Evolutionary conservation across 1,140 invertebrate species (phyloP).

Genomic region (Zaprionus davidi): DNA sequence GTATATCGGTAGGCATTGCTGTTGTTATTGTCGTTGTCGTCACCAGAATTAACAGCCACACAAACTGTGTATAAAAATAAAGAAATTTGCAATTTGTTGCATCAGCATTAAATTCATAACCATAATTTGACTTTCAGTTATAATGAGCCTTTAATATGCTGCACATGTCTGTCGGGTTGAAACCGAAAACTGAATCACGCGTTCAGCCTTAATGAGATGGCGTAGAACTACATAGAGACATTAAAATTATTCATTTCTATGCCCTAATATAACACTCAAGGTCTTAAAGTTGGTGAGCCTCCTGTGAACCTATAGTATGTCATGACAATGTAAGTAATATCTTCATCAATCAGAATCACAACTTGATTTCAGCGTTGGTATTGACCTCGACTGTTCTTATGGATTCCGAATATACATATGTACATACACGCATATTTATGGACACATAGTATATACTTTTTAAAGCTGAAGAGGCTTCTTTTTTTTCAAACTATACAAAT

Average conservation of each 20-base stretch:
- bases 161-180: slow-evolving; percentile 16
- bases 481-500: too few species aligned
- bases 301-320: not conserved
- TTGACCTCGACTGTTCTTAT: too few species aligned
- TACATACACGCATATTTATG: too few species aligned
- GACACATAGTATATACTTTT: too few species aligned
- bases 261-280: slow-evolving; percentile 41
- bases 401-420: too few species aligned
- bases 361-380: too few species aligned
- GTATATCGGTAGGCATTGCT: slow-evolving; percentile 32
- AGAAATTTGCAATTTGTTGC: slow-evolving; percentile 28
- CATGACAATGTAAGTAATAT: too few species aligned
- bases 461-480: too few species aligned
- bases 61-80: slow-evolving; percentile 47
- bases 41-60: slow-evolving; percentile 52
- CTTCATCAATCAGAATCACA: too few species aligned
- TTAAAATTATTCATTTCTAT: slow-evolving; percentile 51
- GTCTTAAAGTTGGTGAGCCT: slow-evolving; percentile 13
- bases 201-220: slow-evolving; percentile 42
- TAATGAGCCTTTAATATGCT: slow-evolving; percentile 68
- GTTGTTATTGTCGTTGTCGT: slow-evolving; percentile 19
- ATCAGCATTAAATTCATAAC: slow-evolving; percentile 42
- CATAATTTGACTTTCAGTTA: slow-evolving; percentile 40
- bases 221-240: slow-evolving; percentile 15
- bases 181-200: slow-evolving; percentile 17